phyloP scores from a whole-genome alignment of 2,797 vertebrate species.

The Telmatherina bonti region DNA sequence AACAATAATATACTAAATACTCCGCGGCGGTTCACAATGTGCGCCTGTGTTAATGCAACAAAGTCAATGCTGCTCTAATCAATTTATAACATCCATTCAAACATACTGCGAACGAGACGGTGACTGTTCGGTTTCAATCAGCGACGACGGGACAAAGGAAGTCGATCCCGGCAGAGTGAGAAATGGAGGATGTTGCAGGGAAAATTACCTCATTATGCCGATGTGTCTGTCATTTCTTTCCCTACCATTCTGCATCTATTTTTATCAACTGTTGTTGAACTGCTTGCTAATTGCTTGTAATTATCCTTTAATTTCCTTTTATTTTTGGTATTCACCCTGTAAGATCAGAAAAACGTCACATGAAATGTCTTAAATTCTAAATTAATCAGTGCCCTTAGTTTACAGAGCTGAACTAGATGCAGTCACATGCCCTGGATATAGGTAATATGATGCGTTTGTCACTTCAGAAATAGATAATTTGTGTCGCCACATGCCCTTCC shows the following conservation, averaged over 20 bases:
- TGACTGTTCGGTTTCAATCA: constrained; percentile 39
- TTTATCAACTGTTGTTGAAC: neutral
- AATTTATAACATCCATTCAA: constrained; percentile 52
- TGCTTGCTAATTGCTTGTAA: neutral
- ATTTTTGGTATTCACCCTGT: neutral
- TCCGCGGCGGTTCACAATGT: constrained; percentile 46
- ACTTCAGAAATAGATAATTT: constrained; percentile 2
- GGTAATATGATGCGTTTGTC: neutral
- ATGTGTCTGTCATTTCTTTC: neutral
- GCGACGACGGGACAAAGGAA: constrained; percentile 25
- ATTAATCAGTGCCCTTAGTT: neutral
- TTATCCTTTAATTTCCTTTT: neutral
- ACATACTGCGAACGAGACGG: constrained; percentile 29
- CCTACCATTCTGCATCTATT: neutral
- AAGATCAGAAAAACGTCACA: neutral
- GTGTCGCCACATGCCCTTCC: neutral
- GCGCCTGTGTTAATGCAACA: constrained; percentile 42
- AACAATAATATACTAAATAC: constrained; percentile 69
- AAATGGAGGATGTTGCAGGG: constrained; percentile 1
- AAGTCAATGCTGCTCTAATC: constrained; percentile 52
- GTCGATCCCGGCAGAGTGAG: neutral
- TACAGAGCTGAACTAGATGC: neutral
- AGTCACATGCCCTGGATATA: too few relatives aligned
- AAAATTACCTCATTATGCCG: constrained; percentile 8
- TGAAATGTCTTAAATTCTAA: neutral